Evolutionary conservation across 1,140 invertebrate species (phyloP).

Genomic region (Megathymus violae): DNA sequence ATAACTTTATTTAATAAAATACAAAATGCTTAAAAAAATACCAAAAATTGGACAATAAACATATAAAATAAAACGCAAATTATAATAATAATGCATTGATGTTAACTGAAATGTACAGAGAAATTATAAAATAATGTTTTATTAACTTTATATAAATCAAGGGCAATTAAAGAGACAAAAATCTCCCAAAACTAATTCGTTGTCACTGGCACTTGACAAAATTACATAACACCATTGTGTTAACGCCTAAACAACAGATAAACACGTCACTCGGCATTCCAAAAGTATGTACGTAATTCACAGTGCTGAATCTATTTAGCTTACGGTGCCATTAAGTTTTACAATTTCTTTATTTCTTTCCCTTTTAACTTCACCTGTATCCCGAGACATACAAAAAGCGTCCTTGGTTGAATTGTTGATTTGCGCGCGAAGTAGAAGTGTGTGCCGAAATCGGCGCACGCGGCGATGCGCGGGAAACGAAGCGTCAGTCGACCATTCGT

Average conservation of each 20-base stretch:
- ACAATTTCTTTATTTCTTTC: slow-evolving; percentile 41
- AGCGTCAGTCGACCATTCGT: slow-evolving; percentile 65
- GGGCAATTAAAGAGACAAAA: slow-evolving; percentile 14
- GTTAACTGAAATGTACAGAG: no score
- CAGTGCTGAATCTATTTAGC: slow-evolving; percentile 27
- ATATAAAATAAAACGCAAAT: no score
- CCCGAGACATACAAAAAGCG: slow-evolving; percentile 72
- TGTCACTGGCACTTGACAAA: slow-evolving; percentile 34
- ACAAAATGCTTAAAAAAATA: no score
- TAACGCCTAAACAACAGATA: slow-evolving; percentile 35
- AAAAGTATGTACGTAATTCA: slow-evolving; percentile 34
- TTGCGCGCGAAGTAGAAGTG: slow-evolving; percentile 78
- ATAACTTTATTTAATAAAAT: no score
- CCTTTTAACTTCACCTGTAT: slow-evolving; percentile 75
- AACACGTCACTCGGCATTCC: slow-evolving; percentile 24
- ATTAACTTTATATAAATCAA: background rate
- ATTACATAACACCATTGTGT: slow-evolving; percentile 26
- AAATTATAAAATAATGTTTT: background rate
- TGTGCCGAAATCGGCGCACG: slow-evolving; percentile 74
- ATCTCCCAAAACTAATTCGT: slow-evolving; percentile 9
- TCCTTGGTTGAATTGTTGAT: slow-evolving; percentile 78
- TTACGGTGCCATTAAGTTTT: slow-evolving; percentile 39
- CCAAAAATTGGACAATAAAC: no score
- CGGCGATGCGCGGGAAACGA: slow-evolving; percentile 74
- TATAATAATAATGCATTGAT: no score